Evolutionary conservation across 2,797 vertebrate genomes (phyloP), one percentile per base, ranked within the genome.

Genomic region (Tarsius wallacei): DNA sequence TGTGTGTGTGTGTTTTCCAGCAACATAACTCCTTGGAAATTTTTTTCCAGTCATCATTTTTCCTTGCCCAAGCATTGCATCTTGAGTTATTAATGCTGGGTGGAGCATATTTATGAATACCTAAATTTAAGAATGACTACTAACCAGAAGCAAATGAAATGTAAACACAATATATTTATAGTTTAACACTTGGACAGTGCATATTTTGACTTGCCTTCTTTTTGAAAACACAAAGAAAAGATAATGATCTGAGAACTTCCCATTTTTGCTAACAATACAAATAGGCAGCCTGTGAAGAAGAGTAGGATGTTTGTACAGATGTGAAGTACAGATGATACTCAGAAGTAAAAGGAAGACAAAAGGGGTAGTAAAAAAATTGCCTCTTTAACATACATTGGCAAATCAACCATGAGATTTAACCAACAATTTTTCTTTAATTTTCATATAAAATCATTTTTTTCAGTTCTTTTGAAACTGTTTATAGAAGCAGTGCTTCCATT

Each of bases 191-290:
- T 92, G 28, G 11, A 91, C n/a, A 19, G 3, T 71, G 8, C 14
- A 55, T 11, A 14, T 24, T 95, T 96, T 90, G 73, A 95, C 8
- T 51, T 90, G 28, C 6, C 28, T 93, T 21, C 4, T 53, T 2
- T 89, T 77, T 91, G 19, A 31, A 97, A 95, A 92, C 28, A 49
- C 22, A 96, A 77, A 93, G 15, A 76, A 90, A 95, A n/a, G 7
- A 90, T 17, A 87, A 21, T 51, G 14, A 26, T 24, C 28, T 87
- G n/a, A 74, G 80, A 90, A 22, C 7, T 68, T 74, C 8, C 7
- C 55, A 0, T 64, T 95, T 87, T 81, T 80, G 55, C 4, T 73
- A 93, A 80, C 53, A 68, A 16, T 17, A 87, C 76, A 63, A 88
- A 51, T 10, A 71, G 17, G 2, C 66, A 76, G 5, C 2, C 55